phyloP scores from a whole-genome alignment of 2,888 invertebrate genomes.

The Ormyrus labotus region DNA sequence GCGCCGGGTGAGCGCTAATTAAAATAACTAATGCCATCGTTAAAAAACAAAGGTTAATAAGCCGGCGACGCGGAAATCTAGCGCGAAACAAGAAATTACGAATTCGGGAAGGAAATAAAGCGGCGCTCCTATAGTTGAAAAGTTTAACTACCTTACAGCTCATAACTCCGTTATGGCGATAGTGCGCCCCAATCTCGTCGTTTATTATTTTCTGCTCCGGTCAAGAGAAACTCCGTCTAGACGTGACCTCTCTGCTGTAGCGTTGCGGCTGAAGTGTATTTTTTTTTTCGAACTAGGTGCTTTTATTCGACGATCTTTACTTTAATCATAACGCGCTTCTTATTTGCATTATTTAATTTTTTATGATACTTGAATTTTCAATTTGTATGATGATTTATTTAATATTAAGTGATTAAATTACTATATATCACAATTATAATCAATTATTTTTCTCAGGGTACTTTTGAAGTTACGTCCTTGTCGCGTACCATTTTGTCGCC shows the following conservation, averaged over 20 bases:
- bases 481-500: too few species aligned
- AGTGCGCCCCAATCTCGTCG: slow-evolving; percentile 62
- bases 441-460: too few species aligned
- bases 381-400: slow-evolving; percentile 36
- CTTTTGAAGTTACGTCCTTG: too few species aligned
- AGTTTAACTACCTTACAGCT: slow-evolving; percentile 73
- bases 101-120: slow-evolving; percentile 55
- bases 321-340: slow-evolving; percentile 33
- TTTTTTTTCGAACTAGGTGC: background rate
- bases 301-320: slow-evolving; percentile 36
- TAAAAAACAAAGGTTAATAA: slow-evolving; percentile 46
- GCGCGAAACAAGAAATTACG: slow-evolving; percentile 69
- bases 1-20: slow-evolving; percentile 29
- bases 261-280: background rate
- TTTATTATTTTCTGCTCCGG: slow-evolving; percentile 70
- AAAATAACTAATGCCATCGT: slow-evolving; percentile 48
- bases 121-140: slow-evolving; percentile 63
- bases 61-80: slow-evolving; percentile 62
- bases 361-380: slow-evolving; percentile 21
- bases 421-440: too few species aligned
- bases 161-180: slow-evolving; percentile 72
- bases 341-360: slow-evolving; percentile 28
- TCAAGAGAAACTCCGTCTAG: slow-evolving; percentile 72
- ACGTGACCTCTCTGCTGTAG: slow-evolving; percentile 59
- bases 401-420: background rate